Conservation (phyloP, 2,888 invertebrate species). For the Thelaira solivaga region DNA sequence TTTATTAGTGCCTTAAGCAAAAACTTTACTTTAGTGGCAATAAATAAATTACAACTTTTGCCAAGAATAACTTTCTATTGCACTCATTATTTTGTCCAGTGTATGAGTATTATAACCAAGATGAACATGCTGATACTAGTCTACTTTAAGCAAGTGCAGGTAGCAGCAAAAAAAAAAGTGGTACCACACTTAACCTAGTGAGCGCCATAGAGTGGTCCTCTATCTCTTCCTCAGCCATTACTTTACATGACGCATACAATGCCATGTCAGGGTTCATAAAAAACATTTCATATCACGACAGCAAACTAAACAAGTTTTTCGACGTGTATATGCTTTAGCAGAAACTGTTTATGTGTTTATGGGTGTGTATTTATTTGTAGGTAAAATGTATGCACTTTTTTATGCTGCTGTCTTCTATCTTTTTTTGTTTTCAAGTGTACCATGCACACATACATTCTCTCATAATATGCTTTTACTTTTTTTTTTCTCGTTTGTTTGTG, state of each 20-base stretch:
- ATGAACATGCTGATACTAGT: conserved; percentile 4
- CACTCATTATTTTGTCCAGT: not conserved
- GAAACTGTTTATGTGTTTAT: not conserved
- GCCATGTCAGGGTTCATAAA: conserved; percentile 1
- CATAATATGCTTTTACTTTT: no score
- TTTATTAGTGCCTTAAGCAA: no score
- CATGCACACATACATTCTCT: no score
- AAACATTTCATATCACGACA: conserved; percentile 6
- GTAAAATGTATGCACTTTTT: not conserved
- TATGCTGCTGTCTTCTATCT: no score
- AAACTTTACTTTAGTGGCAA: no score
- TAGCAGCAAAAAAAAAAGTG: conserved; percentile 31
- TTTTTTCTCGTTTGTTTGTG: no score
- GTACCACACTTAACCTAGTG: conserved; percentile 55
- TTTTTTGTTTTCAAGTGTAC: no score
- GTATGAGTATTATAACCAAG: not conserved
- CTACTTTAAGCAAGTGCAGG: conserved; percentile 26
- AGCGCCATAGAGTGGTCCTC: conserved; percentile 42
- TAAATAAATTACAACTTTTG: not conserved
- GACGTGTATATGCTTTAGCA: not conserved
- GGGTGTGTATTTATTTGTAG: not conserved
- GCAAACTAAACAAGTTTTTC: not conserved
- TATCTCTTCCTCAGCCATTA: conserved; percentile 36
- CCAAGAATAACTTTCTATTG: not conserved
- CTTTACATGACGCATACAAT: conserved; percentile 36